Conservation (phyloP, 2,797 vertebrate species). For the Streptopelia turtur region DNA sequence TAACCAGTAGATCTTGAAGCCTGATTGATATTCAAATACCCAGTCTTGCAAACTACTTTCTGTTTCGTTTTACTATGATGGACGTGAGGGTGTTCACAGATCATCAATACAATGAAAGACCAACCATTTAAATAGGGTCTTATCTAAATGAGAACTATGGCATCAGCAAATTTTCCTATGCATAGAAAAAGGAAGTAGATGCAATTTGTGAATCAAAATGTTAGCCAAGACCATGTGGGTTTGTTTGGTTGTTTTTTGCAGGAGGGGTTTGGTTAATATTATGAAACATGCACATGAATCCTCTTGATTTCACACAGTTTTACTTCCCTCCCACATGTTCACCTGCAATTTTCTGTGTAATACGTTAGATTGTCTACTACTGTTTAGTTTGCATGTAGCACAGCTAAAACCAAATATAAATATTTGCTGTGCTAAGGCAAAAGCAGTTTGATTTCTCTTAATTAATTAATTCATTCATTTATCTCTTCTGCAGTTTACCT, state of each 20-base stretch:
- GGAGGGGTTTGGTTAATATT: background rate
- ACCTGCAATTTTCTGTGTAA: background rate
- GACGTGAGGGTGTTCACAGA: background rate
- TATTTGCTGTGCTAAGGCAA: background rate
- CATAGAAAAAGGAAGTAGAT: background rate
- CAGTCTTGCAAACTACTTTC: background rate
- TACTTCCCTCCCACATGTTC: background rate
- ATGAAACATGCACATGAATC: background rate
- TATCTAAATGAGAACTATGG: background rate
- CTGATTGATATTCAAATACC: background rate
- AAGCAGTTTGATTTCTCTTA: background rate
- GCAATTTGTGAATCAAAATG: background rate
- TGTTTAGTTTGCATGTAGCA: background rate
- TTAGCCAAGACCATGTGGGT: background rate
- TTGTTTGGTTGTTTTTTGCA: background rate
- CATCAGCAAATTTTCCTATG: background rate
- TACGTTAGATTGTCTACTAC: background rate
- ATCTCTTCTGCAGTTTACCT: background rate
- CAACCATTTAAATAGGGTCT: background rate
- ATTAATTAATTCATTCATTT: background rate
- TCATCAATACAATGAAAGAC: background rate
- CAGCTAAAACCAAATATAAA: background rate
- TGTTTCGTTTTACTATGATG: background rate
- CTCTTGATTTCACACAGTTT: background rate
- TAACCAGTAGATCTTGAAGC: background rate